Conservation (phyloP, 2,888 invertebrate genomes). For the Ophion obscuratus region DNA sequence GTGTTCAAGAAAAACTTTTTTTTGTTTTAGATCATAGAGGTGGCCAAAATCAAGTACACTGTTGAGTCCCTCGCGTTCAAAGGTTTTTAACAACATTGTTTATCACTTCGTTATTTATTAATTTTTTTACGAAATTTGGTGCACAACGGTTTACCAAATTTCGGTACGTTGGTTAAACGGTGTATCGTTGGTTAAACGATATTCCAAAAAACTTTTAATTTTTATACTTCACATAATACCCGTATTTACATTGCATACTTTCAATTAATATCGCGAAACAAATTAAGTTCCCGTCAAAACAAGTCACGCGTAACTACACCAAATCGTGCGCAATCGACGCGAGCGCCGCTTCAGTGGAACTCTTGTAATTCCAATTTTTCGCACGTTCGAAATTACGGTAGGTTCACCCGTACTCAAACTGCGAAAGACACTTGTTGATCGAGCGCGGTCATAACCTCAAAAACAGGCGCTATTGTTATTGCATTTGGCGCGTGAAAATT, state of each 20-base stretch:
- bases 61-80: too few relatives aligned
- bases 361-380: neutral
- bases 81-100: too few relatives aligned
- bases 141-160: too few relatives aligned
- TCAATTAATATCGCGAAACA: neutral
- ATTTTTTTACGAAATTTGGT: too few relatives aligned
- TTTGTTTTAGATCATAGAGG: too few relatives aligned
- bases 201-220: neutral
- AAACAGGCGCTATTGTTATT: constrained; percentile 6
- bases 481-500: neutral
- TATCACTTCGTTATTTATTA: too few relatives aligned
- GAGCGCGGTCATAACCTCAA: constrained; percentile 63
- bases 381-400: neutral
- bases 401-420: neutral
- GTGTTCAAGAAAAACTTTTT: too few relatives aligned
- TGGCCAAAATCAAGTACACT: too few relatives aligned
- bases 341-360: neutral
- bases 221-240: neutral
- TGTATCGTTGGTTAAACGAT: too few relatives aligned
- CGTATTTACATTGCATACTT: neutral
- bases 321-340: neutral
- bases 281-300: neutral
- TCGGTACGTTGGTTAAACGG: too few relatives aligned
- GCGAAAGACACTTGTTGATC: constrained; percentile 21
- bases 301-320: neutral